Evolutionary conservation across 2,888 invertebrate genomes (phyloP).

Genomic region (Hypolimnas misippus): DNA sequence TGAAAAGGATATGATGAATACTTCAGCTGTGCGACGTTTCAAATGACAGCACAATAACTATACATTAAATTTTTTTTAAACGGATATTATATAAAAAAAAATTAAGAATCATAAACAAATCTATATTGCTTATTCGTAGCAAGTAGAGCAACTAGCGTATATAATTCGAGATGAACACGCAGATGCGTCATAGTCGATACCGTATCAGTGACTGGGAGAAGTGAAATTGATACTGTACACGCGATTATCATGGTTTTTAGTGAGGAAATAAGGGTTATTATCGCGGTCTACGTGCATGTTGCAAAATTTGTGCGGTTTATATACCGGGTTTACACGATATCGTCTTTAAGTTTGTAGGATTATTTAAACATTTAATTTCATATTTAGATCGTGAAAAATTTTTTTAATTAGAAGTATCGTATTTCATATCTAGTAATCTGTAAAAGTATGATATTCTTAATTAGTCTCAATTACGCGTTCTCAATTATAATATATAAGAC

Average conservation of each 20-base stretch:
- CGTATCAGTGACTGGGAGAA: constrained; percentile 24
- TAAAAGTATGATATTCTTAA: too few species aligned
- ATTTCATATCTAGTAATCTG: not conserved
- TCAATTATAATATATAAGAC: too few species aligned
- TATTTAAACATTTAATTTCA: too few species aligned
- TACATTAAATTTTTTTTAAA: not conserved
- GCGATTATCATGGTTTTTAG: constrained; percentile 6
- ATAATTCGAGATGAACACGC: constrained; percentile 44
- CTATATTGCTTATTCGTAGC: constrained; percentile 28
- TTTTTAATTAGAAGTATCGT: not conserved
- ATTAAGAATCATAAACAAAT: constrained; percentile 20
- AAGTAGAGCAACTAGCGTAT: constrained; percentile 43
- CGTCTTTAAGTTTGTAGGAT: not conserved
- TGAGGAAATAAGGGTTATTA: constrained; percentile 6
- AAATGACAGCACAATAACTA: not conserved
- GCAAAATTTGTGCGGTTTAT: not conserved
- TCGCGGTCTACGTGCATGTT: not conserved
- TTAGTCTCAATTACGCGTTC: too few species aligned
- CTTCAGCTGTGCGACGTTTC: too few species aligned
- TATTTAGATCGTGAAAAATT: not conserved
- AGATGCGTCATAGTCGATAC: constrained; percentile 34
- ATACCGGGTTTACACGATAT: constrained; percentile 24
- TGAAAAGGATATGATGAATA: too few species aligned
- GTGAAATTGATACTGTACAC: constrained; percentile 7
- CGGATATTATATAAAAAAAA: constrained; percentile 10